A percentile compares a stretch with the other conserved stretches of the same genome.
Conservation (phyloP, 2,797 vertebrate species). For the Danio jaintianensis region DNA sequence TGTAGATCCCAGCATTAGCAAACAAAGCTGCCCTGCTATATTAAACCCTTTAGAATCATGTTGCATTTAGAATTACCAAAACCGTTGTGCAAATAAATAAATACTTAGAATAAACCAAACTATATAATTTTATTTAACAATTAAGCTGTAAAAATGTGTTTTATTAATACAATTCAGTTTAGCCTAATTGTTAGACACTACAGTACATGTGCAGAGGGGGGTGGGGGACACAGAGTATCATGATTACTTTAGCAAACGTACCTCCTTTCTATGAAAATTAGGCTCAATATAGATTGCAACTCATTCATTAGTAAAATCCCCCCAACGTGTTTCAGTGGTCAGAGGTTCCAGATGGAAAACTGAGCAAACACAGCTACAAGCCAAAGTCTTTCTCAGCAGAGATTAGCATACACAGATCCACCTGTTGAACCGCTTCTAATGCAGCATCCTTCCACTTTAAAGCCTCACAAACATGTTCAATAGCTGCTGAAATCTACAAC, state of each 20-base stretch:
- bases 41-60: background rate
- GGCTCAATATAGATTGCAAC: background rate
- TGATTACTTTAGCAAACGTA: conserved; percentile 8
- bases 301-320: conserved; percentile 5
- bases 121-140: too few species aligned
- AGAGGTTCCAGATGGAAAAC: conserved; percentile 3
- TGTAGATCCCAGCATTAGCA: background rate
- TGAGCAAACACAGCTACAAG: conserved; percentile 26
- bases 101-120: too few species aligned
- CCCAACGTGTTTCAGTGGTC: conserved; percentile 6
- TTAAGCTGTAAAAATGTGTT: background rate
- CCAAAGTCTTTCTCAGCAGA: conserved; percentile 9
- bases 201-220: too few species aligned
- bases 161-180: background rate
- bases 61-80: background rate
- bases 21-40: background rate
- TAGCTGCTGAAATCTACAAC: background rate
- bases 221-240: too few species aligned
- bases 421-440: background rate
- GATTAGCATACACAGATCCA: conserved; percentile 19
- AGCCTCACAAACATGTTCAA: background rate
- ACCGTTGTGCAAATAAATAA: background rate
- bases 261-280: background rate
- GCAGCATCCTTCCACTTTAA: background rate
- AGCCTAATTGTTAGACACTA: background rate